These are phyloP conservation scores for Platycercus adscitus DNA, from an alignment of 2,113 vertebrate genomes.

Conservation along the genomic window DNA sequence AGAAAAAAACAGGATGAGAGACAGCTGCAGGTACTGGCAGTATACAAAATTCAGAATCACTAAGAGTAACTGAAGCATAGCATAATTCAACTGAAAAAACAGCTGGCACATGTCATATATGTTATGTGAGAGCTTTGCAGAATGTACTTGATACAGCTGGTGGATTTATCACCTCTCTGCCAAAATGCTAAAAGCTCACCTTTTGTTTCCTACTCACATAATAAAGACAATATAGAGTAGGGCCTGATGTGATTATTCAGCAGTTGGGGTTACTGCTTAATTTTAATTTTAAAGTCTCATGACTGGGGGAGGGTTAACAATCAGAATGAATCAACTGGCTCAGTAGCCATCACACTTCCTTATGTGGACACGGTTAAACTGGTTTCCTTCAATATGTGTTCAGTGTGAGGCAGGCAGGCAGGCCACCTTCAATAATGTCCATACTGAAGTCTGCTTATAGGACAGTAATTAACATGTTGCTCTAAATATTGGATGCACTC, in stretches of 20 bases:
- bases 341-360: neutral
- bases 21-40: conserved; percentile 81
- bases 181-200: conserved; percentile 52
- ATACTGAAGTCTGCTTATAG: neutral
- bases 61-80: conserved; percentile 78
- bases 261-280: neutral
- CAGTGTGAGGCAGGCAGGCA: neutral
- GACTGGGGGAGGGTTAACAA: neutral
- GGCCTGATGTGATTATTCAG: neutral
- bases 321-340: neutral
- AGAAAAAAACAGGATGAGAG: conserved; percentile 69
- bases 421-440: neutral
- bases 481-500: neutral
- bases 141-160: conserved; percentile 65
- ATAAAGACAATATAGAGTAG: conserved; percentile 5
- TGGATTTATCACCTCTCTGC: conserved; percentile 56
- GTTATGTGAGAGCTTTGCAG: conserved; percentile 69
- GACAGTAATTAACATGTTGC: neutral
- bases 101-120: conserved; percentile 75
- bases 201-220: conserved; percentile 68
- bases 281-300: neutral
- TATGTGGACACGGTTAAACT: conserved; percentile 2
- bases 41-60: conserved; percentile 78
- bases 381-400: neutral
- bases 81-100: conserved; percentile 74